Evolutionary conservation across 2,797 vertebrate genomes (phyloP).

Genomic region (Artibeus jamaicensis): DNA sequence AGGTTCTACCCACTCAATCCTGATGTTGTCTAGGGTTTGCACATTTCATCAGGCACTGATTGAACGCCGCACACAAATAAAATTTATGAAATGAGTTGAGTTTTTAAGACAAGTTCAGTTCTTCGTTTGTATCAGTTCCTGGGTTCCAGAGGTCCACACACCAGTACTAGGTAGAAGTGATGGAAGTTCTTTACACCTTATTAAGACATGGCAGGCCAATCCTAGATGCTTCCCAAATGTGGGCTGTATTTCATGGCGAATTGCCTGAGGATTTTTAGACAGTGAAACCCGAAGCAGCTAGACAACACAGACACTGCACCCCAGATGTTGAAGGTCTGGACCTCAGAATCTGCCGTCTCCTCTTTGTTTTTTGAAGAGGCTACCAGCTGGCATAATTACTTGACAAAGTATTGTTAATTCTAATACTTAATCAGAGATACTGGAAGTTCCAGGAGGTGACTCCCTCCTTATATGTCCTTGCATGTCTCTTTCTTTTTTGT

Average conservation of each 20-base stretch:
- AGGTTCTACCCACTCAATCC: background rate
- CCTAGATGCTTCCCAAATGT: background rate
- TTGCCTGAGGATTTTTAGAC: background rate
- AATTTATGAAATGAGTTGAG: background rate
- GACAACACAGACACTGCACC: background rate
- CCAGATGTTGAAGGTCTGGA: background rate
- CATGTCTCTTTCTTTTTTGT: background rate
- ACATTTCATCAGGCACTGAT: background rate
- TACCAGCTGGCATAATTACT: background rate
- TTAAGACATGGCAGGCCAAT: fast-evolving
- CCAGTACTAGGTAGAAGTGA: background rate
- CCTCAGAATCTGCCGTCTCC: conserved; percentile 54
- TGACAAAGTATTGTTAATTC: background rate
- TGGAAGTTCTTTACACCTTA: background rate
- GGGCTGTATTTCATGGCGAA: background rate
- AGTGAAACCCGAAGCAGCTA: conserved; percentile 41
- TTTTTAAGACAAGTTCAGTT: background rate
- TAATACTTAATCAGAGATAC: background rate
- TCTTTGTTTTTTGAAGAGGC: conserved; percentile 15
- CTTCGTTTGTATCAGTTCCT: background rate
- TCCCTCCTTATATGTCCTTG: background rate
- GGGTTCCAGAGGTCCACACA: background rate
- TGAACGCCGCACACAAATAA: background rate
- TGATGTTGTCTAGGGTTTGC: background rate
- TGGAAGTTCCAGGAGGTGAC: background rate